Evolutionary conservation across 2,797 vertebrate species (phyloP), one percentile per base, ranked within the genome.

Genomic region (Serranus cabrilla): DNA sequence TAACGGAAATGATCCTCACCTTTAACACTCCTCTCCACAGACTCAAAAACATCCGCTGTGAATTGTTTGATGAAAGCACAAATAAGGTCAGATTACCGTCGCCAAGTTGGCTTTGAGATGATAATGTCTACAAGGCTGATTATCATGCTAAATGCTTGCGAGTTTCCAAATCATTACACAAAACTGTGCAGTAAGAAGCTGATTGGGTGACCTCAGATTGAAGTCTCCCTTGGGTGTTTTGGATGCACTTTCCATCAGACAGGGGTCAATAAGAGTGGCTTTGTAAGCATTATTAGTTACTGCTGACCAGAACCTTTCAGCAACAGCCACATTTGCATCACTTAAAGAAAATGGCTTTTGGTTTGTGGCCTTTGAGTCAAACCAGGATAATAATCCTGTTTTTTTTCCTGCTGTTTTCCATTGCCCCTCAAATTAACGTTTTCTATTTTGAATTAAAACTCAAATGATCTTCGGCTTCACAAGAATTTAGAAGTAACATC

Each of bases 141-240:
- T 66, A 18, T 60, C n/a, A 7, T 25, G 37, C 47, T 21, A 47
- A 63, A 17, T 0, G 5, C 17, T 60, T n/a, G 8, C 6, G 10
- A 52, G 27, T 74, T 60, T 75, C 31, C 54, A 58, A 14, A 20
- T 68, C 47, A 42, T 76, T 52, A 55, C 47, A 27, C 14, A 40
- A 27, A 74, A 62, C 13, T 54, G 39, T 66, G 58, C 21, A 21
- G 21, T 16, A 31, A 11, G 14, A 42, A 56, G 37, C 21, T 55
- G 16, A 21, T 56, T 34, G 2, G 2, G 21, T 67, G 63, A 49
- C 43, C 43, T 69, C 5, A 5, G 10, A 50, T 13, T 9, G 18
- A 65, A 18, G 50, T 51, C 21, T 49, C n/a, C 59, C 2, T 2
- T 23, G 18, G n/a, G n/a, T 50, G 56, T 62, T 71, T 65, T 7